Base-by-base conservation (phyloP, 2,888 invertebrate genomes). In the Acleris literana region DNA sequence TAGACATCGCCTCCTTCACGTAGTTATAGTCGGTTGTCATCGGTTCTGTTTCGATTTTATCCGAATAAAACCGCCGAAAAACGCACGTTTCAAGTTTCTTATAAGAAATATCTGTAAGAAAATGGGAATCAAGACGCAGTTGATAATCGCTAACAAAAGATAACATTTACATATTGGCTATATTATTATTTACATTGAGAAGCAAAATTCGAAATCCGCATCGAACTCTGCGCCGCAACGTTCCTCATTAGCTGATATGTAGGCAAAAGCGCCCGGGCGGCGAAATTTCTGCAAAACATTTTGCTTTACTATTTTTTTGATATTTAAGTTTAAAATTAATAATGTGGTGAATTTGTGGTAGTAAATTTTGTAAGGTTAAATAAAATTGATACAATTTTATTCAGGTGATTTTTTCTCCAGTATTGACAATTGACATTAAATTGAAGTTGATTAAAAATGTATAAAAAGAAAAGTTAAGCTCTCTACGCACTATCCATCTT, bases 1-100 rank as follows among this genome's bases (percentile, higher is more conserved):
- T 74, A 4, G 67, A 48, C 63, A 79, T 81, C 39, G 86, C 88
- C 70, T 79, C 82, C 78, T 92, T 83, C 48, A 94, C 93, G 77
- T 92, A 84, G 44, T 88, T 85, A 76, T 83, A 88, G 70, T 90
- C 89, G 52, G 90, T 92, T 70, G 80, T 80, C 65, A 85, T 72
- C 16, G 79, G 75, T 64, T 86, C 82, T n/a, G 75, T 22, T 49
- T 70, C 79, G 2, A 72, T 48, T 73, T 81, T 75, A 52, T 77
- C 74, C 5, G 87, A 81, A 69, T 80, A 87, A 33, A 71, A 71
- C 25, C 87, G 78, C 43, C 57, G 39, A 17, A 52, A 65, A 54
- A 46, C 46, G 16, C 18, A 18, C 18, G 57, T 48, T 57, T 48
- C 44, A 17, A 52, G 22, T 17, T 20, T 57, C 3, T 33, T 7